Evolutionary conservation across 2,797 vertebrate genomes (phyloP).

Genomic region (Australoheros facetus): DNA sequence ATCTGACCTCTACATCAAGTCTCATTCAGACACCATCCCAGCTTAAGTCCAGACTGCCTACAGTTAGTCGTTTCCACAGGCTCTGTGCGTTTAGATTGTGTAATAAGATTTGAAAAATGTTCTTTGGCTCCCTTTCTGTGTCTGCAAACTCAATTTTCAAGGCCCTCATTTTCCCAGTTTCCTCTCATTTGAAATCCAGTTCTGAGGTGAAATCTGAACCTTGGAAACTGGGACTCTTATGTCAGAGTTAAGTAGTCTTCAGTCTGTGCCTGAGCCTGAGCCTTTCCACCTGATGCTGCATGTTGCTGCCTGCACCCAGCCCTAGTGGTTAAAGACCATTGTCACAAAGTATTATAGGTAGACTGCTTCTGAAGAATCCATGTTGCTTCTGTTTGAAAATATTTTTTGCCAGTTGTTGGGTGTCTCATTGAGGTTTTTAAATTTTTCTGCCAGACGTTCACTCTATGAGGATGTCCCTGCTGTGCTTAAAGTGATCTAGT

Average conservation of each 20-base stretch:
- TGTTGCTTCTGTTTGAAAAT: slow-evolving; percentile 6
- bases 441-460: slow-evolving; percentile 60
- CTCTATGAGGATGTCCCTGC: slow-evolving; percentile 69
- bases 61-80: slow-evolving; percentile 44
- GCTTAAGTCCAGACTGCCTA: slow-evolving; percentile 51
- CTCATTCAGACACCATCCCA: slow-evolving; percentile 45
- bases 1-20: slow-evolving; percentile 28
- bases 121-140: slow-evolving; percentile 29
- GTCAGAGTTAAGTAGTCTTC: slow-evolving; percentile 27
- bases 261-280: slow-evolving; percentile 1
- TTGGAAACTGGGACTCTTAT: slow-evolving; percentile 40
- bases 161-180: slow-evolving; percentile 60
- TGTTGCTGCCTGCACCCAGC: slow-evolving; percentile 45
- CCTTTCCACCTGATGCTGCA: slow-evolving; percentile 25
- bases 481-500: slow-evolving; percentile 75
- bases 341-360: slow-evolving; percentile 26
- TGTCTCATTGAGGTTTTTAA: slow-evolving; percentile 22
- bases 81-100: slow-evolving; percentile 69
- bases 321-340: slow-evolving; percentile 24
- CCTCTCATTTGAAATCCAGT: slow-evolving; percentile 50
- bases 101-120: slow-evolving; percentile 61
- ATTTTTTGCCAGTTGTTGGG: background rate
- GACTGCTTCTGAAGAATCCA: slow-evolving; percentile 31
- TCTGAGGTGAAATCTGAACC: slow-evolving; percentile 17
- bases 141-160: slow-evolving; percentile 61